Evolutionary conservation across 2,888 invertebrate genomes (phyloP).

Genomic region (Tenthredo mesomela): DNA sequence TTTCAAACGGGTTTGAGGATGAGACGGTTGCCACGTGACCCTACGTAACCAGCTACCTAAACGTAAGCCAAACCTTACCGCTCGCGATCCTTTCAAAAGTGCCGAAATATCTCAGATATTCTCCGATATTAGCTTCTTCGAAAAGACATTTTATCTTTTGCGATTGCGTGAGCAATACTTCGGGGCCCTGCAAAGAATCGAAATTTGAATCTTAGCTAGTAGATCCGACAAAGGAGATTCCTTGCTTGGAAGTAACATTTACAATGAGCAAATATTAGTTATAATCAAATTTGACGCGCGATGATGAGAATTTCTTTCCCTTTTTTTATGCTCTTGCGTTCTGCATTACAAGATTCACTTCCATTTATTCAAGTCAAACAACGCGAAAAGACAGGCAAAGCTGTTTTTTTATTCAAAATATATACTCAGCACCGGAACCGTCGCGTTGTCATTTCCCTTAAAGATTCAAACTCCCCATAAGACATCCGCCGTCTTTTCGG

Average conservation of each 20-base stretch:
- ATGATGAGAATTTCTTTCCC: not conserved
- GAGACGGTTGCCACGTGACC: slow-evolving; percentile 44
- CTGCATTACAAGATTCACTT: not conserved
- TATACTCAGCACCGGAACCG: not conserved
- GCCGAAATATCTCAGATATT: slow-evolving; percentile 15
- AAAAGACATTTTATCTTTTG: not conserved
- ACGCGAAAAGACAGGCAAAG: not conserved
- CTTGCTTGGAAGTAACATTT: not conserved
- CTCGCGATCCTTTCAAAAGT: slow-evolving; percentile 12
- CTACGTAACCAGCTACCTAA: slow-evolving; percentile 21
- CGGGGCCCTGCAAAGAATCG: not conserved
- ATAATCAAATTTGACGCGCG: not conserved
- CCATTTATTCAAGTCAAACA: not conserved
- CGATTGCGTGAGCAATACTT: not conserved
- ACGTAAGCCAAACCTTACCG: not conserved
- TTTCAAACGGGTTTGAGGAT: slow-evolving; percentile 46
- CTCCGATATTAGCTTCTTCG: slow-evolving; percentile 4
- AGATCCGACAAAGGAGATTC: not conserved
- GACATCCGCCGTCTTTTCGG: not conserved
- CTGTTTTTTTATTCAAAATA: not conserved
- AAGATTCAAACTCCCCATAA: not conserved
- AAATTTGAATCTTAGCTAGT: not conserved
- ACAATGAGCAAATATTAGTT: not conserved
- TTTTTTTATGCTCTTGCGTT: not conserved
- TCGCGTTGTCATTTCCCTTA: not conserved